Percentiles rank a stretch among this genome's conserved stretches.
Conservation (phyloP, 2,113 vertebrate species). For the Gambusia affinis region DNA sequence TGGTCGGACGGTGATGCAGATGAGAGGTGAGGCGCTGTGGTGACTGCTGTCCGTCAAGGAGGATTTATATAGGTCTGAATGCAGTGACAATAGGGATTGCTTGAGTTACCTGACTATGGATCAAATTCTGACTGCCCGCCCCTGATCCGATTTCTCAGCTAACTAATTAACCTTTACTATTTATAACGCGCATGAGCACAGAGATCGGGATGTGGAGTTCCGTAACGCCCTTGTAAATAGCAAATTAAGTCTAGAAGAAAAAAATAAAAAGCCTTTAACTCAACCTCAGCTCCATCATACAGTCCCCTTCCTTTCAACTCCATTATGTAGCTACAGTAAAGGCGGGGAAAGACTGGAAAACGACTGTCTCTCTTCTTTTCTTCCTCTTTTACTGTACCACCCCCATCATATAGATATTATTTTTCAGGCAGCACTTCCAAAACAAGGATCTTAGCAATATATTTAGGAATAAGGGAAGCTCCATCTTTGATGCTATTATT, state of each 20-base stretch:
- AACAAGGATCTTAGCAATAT: background rate
- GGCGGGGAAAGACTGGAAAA: constrained; percentile 30
- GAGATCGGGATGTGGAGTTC: constrained; percentile 54
- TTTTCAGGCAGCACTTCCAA: constrained; percentile 46
- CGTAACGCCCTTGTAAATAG: constrained; percentile 66
- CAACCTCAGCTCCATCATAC: constrained; percentile 42
- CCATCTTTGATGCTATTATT: background rate
- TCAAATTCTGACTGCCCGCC: constrained; percentile 88
- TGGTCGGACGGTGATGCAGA: constrained; percentile 72
- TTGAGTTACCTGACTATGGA: constrained; percentile 92
- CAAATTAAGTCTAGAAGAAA: constrained; percentile 56
- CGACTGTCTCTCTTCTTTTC: constrained; percentile 22
- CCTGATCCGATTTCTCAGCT: constrained; percentile 88
- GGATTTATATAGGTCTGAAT: constrained; percentile 93
- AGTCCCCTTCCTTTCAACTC: constrained; percentile 37
- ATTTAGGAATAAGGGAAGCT: too few relatives aligned
- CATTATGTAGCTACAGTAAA: constrained; percentile 22
- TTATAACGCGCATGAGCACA: constrained; percentile 81
- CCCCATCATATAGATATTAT: constrained; percentile 38
- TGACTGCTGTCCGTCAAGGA: constrained; percentile 68
- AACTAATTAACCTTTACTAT: constrained; percentile 95
- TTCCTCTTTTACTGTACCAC: background rate
- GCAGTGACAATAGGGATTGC: constrained; percentile 85
- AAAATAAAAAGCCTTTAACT: background rate
- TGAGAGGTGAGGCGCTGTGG: constrained; percentile 76